Base-by-base conservation (phyloP, 2,888 invertebrate genomes). In the Campaea margaritaria region DNA sequence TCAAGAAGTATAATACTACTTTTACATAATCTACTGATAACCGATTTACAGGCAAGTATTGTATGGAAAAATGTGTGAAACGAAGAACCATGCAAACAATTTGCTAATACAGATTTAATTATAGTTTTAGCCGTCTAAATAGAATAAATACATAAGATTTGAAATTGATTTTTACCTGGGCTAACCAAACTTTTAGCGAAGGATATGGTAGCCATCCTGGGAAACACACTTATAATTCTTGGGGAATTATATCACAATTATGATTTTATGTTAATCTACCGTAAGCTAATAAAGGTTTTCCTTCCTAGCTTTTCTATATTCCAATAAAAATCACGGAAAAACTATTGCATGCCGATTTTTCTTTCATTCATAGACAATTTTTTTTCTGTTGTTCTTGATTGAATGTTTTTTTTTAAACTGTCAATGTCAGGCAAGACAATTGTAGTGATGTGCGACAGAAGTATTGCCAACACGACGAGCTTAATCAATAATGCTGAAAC, bases 151-250 rank as follows among this genome's bases (percentile, higher is more conserved):
- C 12, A 12, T 10, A 4, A 12, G 12, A 12, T 36, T 3, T n/a
- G 5, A 36, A 45, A 9, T 3, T 49, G 9, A 43, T 44, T 31
- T 64, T 62, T 86, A 92, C 91, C 91, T 85, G 91, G 91, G 80
- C 82, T 91, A 85, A 92, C 90, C 86, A 91, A 89, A 86, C 85
- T 91, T 83, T 89, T 91, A 45, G 91, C 91, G 70, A 91, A 86
- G 51, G 91, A 81, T 80, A 92, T 83, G 62, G 89, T 89, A 72
- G 91, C 86, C 91, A 92, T 91, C 58, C 41, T 52, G 49, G 12
- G 10, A 34, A 15, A 27, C 34, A 27, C 34, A 36, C 27, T 13
- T 28, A 36, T 34, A n/a, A n/a, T 16, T 36, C 11, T 10, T 1
- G 16, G 13, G 10, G 13, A 28, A 13, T 28, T 44, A 44, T 28